A percentile compares a stretch with the other conserved stretches of the same genome.
phyloP scores from a whole-genome alignment of 1,140 invertebrate species.

The Zaprionus capensis region DNA sequence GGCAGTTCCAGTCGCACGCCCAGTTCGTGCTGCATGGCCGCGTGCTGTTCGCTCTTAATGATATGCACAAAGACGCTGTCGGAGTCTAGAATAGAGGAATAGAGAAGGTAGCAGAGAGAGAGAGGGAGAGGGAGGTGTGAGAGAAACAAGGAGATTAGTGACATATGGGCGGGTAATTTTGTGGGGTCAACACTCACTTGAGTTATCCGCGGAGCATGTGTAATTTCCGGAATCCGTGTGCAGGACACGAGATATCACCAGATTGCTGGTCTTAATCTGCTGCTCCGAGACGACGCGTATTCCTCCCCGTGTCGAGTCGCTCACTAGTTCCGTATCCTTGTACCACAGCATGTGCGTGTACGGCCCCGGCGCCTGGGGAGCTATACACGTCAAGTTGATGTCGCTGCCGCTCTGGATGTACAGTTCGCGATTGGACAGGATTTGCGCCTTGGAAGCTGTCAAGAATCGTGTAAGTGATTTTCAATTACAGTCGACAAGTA shows the following conservation, averaged over 20 bases:
- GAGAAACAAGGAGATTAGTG: not conserved
- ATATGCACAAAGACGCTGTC: slow-evolving; percentile 86
- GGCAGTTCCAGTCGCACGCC: slow-evolving; percentile 67
- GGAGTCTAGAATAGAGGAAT: slow-evolving; percentile 74
- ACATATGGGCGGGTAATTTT: slow-evolving; percentile 15
- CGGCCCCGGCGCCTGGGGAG: slow-evolving; percentile 93
- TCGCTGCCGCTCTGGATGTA: slow-evolving; percentile 95
- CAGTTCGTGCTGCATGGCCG: slow-evolving; percentile 87
- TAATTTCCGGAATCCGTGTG: slow-evolving; percentile 94
- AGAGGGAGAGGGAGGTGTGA: not conserved
- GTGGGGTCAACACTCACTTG: slow-evolving; percentile 84
- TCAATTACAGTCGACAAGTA: slow-evolving; percentile 18
- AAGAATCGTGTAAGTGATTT: slow-evolving; percentile 27
- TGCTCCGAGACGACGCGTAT: slow-evolving; percentile 95
- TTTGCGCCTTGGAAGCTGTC: slow-evolving; percentile 94
- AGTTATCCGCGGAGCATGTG: slow-evolving; percentile 91
- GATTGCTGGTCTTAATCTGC: slow-evolving; percentile 91
- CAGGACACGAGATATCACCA: slow-evolving; percentile 91
- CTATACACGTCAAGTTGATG: slow-evolving; percentile 95
- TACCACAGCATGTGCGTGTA: slow-evolving; percentile 97
- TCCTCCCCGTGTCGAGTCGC: slow-evolving; percentile 93
- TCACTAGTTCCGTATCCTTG: slow-evolving; percentile 93
- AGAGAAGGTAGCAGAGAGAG: slow-evolving; percentile 4
- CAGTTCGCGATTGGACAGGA: slow-evolving; percentile 92
- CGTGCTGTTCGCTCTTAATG: slow-evolving; percentile 87